Evolutionary conservation across 2,797 vertebrate genomes (phyloP), one percentile per base, ranked within the genome.

Genomic region (Cygnus olor): DNA sequence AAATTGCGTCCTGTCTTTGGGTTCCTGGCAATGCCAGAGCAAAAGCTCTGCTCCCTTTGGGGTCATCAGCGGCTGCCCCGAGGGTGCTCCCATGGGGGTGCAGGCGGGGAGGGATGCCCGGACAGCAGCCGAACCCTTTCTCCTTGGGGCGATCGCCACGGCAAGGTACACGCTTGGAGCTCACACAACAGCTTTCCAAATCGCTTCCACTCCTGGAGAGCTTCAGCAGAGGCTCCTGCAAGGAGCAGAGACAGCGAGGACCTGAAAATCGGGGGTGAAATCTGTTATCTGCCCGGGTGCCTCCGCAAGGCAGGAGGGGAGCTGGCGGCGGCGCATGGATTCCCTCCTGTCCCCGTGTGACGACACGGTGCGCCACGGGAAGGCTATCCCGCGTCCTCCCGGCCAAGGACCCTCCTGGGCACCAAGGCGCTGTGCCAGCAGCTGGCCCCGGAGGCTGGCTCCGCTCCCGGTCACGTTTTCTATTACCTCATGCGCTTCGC

Each of bases 331-430:
- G 44, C 6, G 40, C 80, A 10, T 9, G 85, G 95, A 74, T 93
- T 94, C 54, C 89, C 95, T 93, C 73, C 38, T 0, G 38, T 11
- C 32, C 68, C 83, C 54, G 13, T 5, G 12, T 92, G 91, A 89
- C 57, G 42, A 6, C 89, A 65, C 87, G 0, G 4, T 56, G 76
- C 78, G 12, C 89, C 64, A 70, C 63, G 6, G 95, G 95, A 88
- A 51, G 96, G 95, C 40, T 47, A 84, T 89, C 91, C 94, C 77
- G 3, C 88, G 45, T 80, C 88, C 80, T 83, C 24, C 21, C 54
- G 12, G 94, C 95, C 94, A 58, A 85, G 61, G 80, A 54, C 83
- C 91, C 93, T 88, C 68, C 80, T 95, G 95, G 80, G 73, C 3
- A 80, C 66, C 83, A 32, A 11, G 28, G 30, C 0, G 45, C 38